phyloP scores from a whole-genome alignment of 2,888 invertebrate species.

The Pteria penguin region DNA sequence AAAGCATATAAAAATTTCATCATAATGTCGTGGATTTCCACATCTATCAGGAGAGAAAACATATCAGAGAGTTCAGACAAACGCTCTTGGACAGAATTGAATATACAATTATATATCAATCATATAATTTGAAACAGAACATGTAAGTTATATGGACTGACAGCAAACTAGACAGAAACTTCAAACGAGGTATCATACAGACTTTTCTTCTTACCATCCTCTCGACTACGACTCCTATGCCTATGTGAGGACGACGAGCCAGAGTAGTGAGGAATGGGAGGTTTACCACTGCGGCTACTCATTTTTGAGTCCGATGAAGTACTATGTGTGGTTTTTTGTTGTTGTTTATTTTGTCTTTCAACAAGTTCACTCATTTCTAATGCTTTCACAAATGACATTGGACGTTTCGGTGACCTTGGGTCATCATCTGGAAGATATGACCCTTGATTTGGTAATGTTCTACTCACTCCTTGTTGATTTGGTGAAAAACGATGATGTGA shows the following conservation, averaged over 20 bases:
- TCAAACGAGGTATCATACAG: slow-evolving; percentile 74
- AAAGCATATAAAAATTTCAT: too few relatives aligned
- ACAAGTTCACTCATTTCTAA: slow-evolving; percentile 79
- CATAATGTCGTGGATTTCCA: too few relatives aligned
- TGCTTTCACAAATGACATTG: slow-evolving; percentile 79
- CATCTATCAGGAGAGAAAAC: too few relatives aligned
- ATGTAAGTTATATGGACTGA: too few relatives aligned
- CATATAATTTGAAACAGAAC: too few relatives aligned
- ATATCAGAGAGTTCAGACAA: too few relatives aligned
- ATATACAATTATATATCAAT: too few relatives aligned
- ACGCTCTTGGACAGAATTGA: too few relatives aligned
- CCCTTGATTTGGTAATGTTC: slow-evolving; percentile 33
- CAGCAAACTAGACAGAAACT: slow-evolving; percentile 73
- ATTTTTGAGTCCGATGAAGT: background rate
- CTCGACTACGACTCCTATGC: slow-evolving; percentile 35
- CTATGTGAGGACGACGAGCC: background rate
- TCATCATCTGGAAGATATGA: slow-evolving; percentile 29
- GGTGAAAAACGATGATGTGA: slow-evolving; percentile 11
- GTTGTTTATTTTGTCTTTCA: slow-evolving; percentile 55
- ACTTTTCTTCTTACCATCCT: slow-evolving; percentile 63
- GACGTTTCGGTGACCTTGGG: slow-evolving; percentile 59
- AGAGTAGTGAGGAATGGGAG: background rate
- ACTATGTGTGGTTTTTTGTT: slow-evolving; percentile 14
- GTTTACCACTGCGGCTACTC: slow-evolving; percentile 14
- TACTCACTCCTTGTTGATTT: slow-evolving; percentile 11